These are phyloP conservation scores for Malacosoma neustria DNA, from an alignment of 2,888 invertebrate species.

Conservation along the genomic window DNA sequence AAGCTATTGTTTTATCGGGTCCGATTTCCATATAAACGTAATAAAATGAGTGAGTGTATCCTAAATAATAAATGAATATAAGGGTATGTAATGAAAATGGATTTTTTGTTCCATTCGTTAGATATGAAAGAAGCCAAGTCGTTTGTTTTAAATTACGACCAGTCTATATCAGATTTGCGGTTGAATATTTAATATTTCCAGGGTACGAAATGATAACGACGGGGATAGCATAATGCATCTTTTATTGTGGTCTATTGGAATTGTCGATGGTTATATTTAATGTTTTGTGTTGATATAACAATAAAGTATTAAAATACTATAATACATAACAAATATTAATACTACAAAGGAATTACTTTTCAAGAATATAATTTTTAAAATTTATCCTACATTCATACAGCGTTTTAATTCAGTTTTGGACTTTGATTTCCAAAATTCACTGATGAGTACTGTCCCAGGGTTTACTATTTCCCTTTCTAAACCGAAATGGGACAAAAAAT, in stretches of 20 bases:
- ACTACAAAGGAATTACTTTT: too few species aligned
- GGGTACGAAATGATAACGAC: neutral
- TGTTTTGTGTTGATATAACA: too few species aligned
- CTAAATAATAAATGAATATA: conserved; percentile 38
- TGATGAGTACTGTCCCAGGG: too few species aligned
- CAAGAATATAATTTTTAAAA: too few species aligned
- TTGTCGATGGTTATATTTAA: too few species aligned
- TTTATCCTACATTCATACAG: too few species aligned
- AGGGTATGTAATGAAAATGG: conserved; percentile 38
- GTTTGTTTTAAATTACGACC: conserved; percentile 20
- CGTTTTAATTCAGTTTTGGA: too few species aligned
- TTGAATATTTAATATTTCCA: conserved; percentile 6
- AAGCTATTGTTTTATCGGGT: conserved; percentile 28
- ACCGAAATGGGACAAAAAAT: too few species aligned
- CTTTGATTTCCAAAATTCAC: too few species aligned
- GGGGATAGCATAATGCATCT: neutral
- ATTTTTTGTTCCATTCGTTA: conserved; percentile 31
- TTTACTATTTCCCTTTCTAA: too few species aligned
- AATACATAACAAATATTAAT: too few species aligned
- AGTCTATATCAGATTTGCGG: conserved; percentile 19
- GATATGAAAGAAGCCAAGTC: conserved; percentile 16
- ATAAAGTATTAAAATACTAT: too few species aligned
- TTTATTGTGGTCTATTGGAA: neutral
- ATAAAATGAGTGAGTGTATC: conserved; percentile 44
- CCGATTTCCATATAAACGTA: conserved; percentile 54